A percentile compares a stretch with the other conserved stretches of the same genome.
Conservation (phyloP, 2,888 invertebrate genomes). For the Mythimna impura region DNA sequence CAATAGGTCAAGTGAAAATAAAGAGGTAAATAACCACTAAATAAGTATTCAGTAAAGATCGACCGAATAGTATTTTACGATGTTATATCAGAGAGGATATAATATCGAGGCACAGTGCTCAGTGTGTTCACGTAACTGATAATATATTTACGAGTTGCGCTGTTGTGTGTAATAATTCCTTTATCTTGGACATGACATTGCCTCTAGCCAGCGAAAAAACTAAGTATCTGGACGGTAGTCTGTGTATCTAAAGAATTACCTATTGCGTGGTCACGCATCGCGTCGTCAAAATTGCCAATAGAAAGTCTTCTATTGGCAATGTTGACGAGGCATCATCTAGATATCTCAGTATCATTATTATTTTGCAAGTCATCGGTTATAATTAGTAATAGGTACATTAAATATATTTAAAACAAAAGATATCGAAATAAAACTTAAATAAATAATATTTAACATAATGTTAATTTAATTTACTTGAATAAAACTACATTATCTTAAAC, state of each 20-base stretch:
- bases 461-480: no score
- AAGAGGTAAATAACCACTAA: conserved; percentile 16
- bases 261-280: background rate
- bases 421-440: no score
- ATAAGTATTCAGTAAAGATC: conserved; percentile 34
- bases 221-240: conserved; percentile 11
- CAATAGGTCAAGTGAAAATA: conserved; percentile 10
- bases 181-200: conserved; percentile 44
- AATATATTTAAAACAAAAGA: background rate
- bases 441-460: no score
- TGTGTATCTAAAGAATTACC: conserved; percentile 7
- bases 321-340: background rate
- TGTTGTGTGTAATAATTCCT: conserved; percentile 48
- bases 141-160: conserved; percentile 48
- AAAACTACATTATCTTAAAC: background rate
- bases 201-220: conserved; percentile 13
- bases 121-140: conserved; percentile 36
- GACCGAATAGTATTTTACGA: conserved; percentile 25
- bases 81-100: conserved; percentile 24
- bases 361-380: conserved; percentile 5
- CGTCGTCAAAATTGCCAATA: no score
- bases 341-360: conserved; percentile 3
- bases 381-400: background rate
- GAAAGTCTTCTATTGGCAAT: background rate
- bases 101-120: conserved; percentile 22